Evolutionary conservation across 2,113 vertebrate species (phyloP).

Genomic region (Chamaetylas fuelleborni): DNA sequence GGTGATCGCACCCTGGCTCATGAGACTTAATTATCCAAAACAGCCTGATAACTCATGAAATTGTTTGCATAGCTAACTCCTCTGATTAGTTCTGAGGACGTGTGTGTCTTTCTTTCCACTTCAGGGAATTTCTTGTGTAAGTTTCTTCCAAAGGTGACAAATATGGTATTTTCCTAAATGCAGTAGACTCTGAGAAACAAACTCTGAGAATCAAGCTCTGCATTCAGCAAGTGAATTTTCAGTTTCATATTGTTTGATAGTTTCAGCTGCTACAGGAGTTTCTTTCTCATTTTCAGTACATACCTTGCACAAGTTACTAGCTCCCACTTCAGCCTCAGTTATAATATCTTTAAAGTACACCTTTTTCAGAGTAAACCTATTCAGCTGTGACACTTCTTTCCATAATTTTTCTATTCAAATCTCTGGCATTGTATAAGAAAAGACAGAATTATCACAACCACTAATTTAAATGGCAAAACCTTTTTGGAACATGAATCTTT

Average conservation of each 20-base stretch:
- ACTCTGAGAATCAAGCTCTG: neutral
- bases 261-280: neutral
- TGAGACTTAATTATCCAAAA: neutral
- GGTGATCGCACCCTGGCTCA: neutral
- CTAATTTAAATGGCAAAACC: neutral
- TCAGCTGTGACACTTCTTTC: neutral
- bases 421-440: neutral
- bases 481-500: neutral
- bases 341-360: neutral
- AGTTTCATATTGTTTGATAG: neutral
- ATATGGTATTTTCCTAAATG: neutral
- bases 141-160: neutral
- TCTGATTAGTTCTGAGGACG: neutral
- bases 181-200: neutral
- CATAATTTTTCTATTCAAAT: neutral
- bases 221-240: neutral
- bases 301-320: neutral
- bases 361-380: neutral
- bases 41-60: slow-evolving; percentile 6
- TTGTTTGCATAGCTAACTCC: slow-evolving; percentile 9
- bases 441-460: neutral
- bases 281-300: neutral
- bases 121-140: neutral
- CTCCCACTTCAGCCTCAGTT: neutral
- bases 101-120: neutral